phyloP scores from a whole-genome alignment of 2,888 invertebrate genomes.

The Tachina grossa region DNA sequence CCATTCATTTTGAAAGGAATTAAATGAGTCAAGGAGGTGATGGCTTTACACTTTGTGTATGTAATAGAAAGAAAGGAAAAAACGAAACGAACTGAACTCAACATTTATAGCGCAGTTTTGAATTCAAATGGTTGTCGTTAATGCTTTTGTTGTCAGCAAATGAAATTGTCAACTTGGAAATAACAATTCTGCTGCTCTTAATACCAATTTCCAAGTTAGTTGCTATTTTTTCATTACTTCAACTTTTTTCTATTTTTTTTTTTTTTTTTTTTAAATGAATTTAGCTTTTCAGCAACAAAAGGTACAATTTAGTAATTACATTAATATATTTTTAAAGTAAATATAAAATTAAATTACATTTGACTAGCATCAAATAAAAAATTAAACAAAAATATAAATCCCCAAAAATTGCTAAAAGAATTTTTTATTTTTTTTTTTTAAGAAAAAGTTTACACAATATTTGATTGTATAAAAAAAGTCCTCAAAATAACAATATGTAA shows the following conservation, averaged over 20 bases:
- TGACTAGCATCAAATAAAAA: background rate
- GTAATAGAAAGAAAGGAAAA: background rate
- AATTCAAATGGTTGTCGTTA: conserved; percentile 69
- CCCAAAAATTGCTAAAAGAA: background rate
- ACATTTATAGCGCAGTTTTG: conserved; percentile 65
- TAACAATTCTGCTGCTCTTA: conserved; percentile 54
- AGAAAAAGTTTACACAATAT: conserved; percentile 27
- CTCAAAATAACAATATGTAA: conserved; percentile 57
- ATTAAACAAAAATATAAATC: conserved; percentile 2
- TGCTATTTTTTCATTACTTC: conserved; percentile 34
- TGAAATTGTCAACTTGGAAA: conserved; percentile 67
- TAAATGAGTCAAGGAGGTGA: conserved; percentile 67
- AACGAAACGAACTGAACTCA: conserved; percentile 16
- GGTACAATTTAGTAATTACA: conserved; percentile 55
- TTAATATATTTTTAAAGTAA: conserved; percentile 5
- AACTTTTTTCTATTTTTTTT: background rate
- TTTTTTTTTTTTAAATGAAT: conserved; percentile 11
- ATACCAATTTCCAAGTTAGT: conserved; percentile 60
- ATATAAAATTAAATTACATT: background rate
- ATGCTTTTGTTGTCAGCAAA: conserved; percentile 71
- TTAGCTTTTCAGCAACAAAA: conserved; percentile 49
- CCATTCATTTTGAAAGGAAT: conserved; percentile 51
- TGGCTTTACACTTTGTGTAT: conserved; percentile 45
- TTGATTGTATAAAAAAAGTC: conserved; percentile 26
- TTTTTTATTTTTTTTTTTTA: background rate